Evolutionary conservation across 2,888 invertebrate genomes (phyloP), one percentile per base, ranked within the genome.

Genomic region (Agonopterix alstromeriana): DNA sequence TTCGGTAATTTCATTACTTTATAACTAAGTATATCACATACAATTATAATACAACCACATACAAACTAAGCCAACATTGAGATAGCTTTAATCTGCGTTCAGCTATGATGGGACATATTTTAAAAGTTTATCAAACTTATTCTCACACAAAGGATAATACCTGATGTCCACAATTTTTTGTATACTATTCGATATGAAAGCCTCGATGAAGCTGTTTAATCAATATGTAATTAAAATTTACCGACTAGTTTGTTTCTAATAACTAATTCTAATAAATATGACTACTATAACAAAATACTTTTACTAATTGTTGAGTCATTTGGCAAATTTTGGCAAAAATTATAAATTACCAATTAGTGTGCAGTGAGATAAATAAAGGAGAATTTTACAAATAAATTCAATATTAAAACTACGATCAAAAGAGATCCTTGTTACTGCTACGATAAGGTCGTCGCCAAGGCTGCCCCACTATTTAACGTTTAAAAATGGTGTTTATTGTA

Each of bases 321-420:
- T 87, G 86, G 86, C 86, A 84, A 81, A 78, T 80, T 84, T 86
- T 87, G 84, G 84, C 83, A 70, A 82, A 52, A 80, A 81, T 67
- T 61, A 82, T 72, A 73, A 68, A 62, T 70, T 58, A 62, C 65
- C 67, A 72, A 63, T 60, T 42, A n/a, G 27, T 35, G 36, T 10
- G 7, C 12, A 38, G 36, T 41, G 42, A 42, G 8, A 35, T 35
- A 43, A 17, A 43, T 11, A 7, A 12, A 42, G 9, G 12, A 42
- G 10, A 42, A 10, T 14, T 14, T 42, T 1, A 11, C 10, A 42
- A 42, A 27, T 27, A 7, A 42, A 14, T 42, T 14, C 8, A 27
- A 17, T 9, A 12, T 38, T 38, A 9, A 38, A 38, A n/a, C 38
- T 27, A 38, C 38, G 38, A 38, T n/a, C n/a, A 38, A 8, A 38